Evolutionary conservation across 64 coral and sea anemone genomes (phyloP), one percentile per base, ranked within the genome.

Genomic region (Hydrozoanthus tunicans): DNA sequence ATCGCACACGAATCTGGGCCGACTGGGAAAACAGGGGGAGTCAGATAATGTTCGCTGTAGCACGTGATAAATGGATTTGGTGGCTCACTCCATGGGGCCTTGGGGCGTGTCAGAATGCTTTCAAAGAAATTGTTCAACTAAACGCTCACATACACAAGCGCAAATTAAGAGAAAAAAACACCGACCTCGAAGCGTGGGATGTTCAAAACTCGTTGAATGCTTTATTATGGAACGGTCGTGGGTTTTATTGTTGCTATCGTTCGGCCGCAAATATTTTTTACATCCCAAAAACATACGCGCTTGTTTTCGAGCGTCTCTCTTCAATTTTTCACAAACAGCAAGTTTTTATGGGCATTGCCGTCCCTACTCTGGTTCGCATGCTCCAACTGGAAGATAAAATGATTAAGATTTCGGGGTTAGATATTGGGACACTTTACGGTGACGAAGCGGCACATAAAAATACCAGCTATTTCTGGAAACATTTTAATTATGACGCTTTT

Each of bases 51-150:
- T 97, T 97, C 59, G 61, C 91, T 70, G 66, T 77, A 51, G 64
- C 92, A 89, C 95, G 95, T 63, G 95, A 92, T 7, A 79, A 90
- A 2, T 97, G 95, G 95, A 94, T 96, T 57, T 96, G 95, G 95
- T 96, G 95, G 95, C 94, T 89, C 53, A 96, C 95, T 9, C 92
- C 92, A 0, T 96, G 95, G 95, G 95, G 95, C 0, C 80, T 96
- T 3, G 64, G 82, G 13, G 95, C 95, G 0, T 96, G 95, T 73
- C 82, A 96, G 77, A 77, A 94, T 15, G 95, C 92, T 56, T 97
- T 89, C 76, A 97, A 94, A 75, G 83, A 92, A 4, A n/a, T 94
- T 63, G 82, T 97, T 14, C 59, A 68, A 56, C 17, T 92, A 6
- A 97, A 97, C 73, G 61, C 62, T 14, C 64, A 62, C 20, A 20